phyloP scores from a whole-genome alignment of 2,113 vertebrate species.

The Psophia crepitans region DNA sequence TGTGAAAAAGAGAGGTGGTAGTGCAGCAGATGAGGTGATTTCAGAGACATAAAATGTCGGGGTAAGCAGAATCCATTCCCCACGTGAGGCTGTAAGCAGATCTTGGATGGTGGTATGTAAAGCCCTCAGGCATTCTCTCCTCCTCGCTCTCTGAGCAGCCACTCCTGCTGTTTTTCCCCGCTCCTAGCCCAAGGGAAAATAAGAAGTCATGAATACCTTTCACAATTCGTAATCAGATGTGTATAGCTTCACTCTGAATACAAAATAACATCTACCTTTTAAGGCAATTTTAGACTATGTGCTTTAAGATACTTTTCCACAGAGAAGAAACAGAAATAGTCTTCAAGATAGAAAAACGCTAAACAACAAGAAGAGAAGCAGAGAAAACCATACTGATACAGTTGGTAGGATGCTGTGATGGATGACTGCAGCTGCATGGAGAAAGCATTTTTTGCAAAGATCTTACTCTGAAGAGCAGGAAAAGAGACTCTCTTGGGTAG shows the following conservation, averaged over 20 bases:
- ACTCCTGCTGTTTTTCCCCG: neutral
- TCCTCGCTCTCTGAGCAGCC: neutral
- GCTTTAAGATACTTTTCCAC: neutral
- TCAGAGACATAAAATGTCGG: neutral
- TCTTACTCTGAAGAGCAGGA: neutral
- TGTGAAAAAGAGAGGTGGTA: neutral
- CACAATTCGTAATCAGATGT: neutral
- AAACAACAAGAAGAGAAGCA: neutral
- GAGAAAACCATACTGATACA: neutral
- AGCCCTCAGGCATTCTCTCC: neutral
- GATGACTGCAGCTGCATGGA: neutral
- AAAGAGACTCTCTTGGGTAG: neutral
- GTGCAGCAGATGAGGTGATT: neutral
- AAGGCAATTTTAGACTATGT: neutral
- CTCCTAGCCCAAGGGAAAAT: neutral
- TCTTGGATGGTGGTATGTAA: neutral
- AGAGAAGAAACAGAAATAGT: neutral
- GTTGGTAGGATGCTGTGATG: neutral
- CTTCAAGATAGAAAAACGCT: neutral
- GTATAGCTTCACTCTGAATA: neutral
- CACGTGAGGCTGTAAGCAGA: neutral
- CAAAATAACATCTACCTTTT: neutral
- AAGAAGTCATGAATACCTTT: neutral
- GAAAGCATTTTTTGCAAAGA: neutral
- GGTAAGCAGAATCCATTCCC: neutral